Conservation (phyloP, 1,140 invertebrate genomes). For the Leptinotarsa defecta region DNA sequence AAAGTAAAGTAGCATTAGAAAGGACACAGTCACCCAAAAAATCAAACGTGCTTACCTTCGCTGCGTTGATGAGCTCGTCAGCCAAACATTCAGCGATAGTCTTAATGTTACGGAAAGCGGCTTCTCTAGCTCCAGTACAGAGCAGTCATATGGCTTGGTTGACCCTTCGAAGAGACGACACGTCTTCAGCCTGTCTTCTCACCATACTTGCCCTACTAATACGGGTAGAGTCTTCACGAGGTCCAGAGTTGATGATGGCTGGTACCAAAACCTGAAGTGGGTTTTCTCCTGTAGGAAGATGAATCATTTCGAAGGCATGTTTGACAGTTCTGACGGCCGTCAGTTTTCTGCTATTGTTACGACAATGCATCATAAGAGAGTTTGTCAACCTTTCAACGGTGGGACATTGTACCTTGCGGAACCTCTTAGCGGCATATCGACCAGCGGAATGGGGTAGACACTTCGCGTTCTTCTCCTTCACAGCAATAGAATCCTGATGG, state of each 20-base stretch:
- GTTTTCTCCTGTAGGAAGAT: too few relatives aligned
- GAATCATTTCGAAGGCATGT: too few relatives aligned
- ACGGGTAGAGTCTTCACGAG: slow-evolving; percentile 99
- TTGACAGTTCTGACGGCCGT: too few relatives aligned
- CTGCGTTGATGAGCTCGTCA: slow-evolving; percentile 99
- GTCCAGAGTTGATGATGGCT: slow-evolving; percentile 99
- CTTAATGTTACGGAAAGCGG: slow-evolving; percentile 99
- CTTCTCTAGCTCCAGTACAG: slow-evolving; percentile 98
- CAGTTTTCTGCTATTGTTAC: too few relatives aligned
- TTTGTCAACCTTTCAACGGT: too few relatives aligned
- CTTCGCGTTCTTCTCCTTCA: too few relatives aligned
- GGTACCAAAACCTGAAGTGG: slow-evolving; percentile 86
- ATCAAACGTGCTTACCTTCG: slow-evolving; percentile 70
- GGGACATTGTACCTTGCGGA: too few relatives aligned
- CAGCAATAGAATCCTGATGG: too few relatives aligned
- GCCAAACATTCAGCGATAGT: slow-evolving; percentile 99
- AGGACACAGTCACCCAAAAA: slow-evolving; percentile 45
- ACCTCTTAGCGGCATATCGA: too few relatives aligned
- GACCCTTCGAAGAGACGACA: slow-evolving; percentile 95
- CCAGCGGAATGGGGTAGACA: too few relatives aligned
- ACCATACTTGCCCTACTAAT: slow-evolving; percentile 99
- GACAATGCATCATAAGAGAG: too few relatives aligned
- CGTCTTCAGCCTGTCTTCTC: slow-evolving; percentile 98
- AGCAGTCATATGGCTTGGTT: slow-evolving; percentile 99
- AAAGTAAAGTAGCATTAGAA: slow-evolving; percentile 47